A percentile compares a stretch with the other conserved stretches of the same genome.
These are phyloP conservation scores for Capitella teleta DNA, from an alignment of 1,140 invertebrate genomes.

Conservation along the genomic window DNA sequence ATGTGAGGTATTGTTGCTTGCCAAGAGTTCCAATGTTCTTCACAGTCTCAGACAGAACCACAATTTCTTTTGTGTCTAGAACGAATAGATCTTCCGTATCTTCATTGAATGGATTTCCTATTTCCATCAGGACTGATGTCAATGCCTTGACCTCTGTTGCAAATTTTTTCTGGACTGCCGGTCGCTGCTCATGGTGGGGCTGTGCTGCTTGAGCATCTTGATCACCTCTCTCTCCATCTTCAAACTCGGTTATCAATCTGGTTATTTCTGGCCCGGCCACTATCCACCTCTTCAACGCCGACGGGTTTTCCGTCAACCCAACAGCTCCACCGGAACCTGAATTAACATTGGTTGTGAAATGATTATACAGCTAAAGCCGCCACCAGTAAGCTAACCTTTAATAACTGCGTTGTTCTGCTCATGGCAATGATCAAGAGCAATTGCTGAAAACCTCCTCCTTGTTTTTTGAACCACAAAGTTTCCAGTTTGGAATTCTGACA, in stretches of 20 bases:
- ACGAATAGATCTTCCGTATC: conserved; percentile 12
- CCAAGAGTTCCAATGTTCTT: not conserved
- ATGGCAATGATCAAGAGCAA: conserved; percentile 21
- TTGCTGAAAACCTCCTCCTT: conserved; percentile 14
- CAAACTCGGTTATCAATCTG: conserved; percentile 15
- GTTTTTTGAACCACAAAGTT: conserved; percentile 14
- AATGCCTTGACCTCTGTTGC: no score
- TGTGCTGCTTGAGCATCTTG: conserved; percentile 4
- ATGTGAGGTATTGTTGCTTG: no score
- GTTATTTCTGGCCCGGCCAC: conserved; percentile 18
- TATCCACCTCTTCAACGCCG: conserved; percentile 21
- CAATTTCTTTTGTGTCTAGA: not conserved
- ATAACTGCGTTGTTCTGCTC: conserved; percentile 23
- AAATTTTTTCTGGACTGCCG: conserved; percentile 12
- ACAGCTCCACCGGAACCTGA: conserved; percentile 21
- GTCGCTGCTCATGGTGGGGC: conserved; percentile 6
- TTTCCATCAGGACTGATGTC: no score
- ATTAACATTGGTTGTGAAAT: no score
- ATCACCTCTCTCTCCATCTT: conserved; percentile 1
- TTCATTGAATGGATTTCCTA: no score
- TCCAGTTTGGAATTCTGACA: conserved; percentile 8
- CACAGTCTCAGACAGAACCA: not conserved
- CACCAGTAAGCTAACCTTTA: no score
- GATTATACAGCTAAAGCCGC: no score
- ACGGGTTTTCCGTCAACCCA: conserved; percentile 21